Conservation (phyloP, 2,888 invertebrate genomes). For the Heliothis peltigera region DNA sequence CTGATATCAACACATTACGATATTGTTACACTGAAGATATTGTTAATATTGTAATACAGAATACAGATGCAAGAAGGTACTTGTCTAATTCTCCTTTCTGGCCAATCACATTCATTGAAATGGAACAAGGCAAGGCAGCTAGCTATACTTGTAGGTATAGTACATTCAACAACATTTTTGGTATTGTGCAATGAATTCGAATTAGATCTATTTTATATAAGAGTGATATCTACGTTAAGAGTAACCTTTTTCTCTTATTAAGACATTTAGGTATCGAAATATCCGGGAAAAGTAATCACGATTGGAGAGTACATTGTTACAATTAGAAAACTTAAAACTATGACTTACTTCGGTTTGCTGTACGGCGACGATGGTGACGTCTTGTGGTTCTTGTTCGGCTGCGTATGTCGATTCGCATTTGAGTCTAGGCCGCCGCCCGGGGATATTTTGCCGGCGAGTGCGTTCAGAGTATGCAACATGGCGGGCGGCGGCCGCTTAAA, state of each 20-base stretch:
- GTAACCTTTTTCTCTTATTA: background rate
- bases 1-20: conserved; percentile 41
- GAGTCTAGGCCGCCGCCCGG: conserved; percentile 93
- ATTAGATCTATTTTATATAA: background rate
- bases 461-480: conserved; percentile 96
- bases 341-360: conserved; percentile 88
- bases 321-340: conserved; percentile 28
- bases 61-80: background rate
- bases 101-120: conserved; percentile 14
- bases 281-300: conserved; percentile 5
- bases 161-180: background rate
- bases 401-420: conserved; percentile 92
- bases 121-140: conserved; percentile 20
- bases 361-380: conserved; percentile 85
- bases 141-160: too few species aligned
- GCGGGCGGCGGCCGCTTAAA: conserved; percentile 91
- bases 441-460: conserved; percentile 96
- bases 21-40: conserved; percentile 18
- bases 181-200: background rate
- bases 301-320: conserved; percentile 15
- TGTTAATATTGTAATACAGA: conserved; percentile 13
- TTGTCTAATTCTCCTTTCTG: background rate
- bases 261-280: conserved; percentile 10
- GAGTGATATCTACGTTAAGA: background rate
- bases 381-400: conserved; percentile 88